Evolutionary conservation across 1,140 invertebrate species (phyloP).

Genomic region (Lepidurus couesii): DNA sequence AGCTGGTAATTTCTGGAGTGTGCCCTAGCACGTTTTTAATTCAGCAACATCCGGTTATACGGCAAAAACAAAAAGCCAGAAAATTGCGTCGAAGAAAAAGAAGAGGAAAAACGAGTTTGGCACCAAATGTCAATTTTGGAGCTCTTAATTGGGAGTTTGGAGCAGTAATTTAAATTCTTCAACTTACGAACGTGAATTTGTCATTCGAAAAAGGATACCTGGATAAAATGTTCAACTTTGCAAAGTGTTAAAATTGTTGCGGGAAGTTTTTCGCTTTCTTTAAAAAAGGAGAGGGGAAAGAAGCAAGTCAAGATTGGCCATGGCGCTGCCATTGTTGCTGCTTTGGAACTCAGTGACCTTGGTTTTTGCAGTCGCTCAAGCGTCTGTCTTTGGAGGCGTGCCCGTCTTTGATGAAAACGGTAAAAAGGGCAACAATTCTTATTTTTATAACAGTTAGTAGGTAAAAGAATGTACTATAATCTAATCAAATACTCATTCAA

Average conservation of each 20-base stretch:
- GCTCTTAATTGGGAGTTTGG: conserved; percentile 2
- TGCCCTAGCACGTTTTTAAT: too few species aligned
- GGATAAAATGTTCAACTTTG: not conserved
- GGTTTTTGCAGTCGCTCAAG: not conserved
- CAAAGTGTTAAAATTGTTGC: not conserved
- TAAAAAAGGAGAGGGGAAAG: too few species aligned
- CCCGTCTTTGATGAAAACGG: conserved; percentile 34
- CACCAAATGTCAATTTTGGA: not conserved
- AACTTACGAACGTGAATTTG: not conserved
- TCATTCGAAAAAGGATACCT: not conserved
- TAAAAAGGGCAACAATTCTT: not conserved
- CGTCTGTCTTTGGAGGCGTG: conserved; percentile 31
- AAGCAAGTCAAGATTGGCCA: not conserved
- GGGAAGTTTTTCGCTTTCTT: too few species aligned
- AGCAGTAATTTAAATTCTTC: not conserved
- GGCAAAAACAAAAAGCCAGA: not conserved
- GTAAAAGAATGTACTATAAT: too few species aligned
- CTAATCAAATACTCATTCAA: too few species aligned
- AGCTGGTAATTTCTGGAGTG: too few species aligned
- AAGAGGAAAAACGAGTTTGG: not conserved
- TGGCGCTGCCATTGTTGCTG: not conserved
- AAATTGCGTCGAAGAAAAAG: not conserved
- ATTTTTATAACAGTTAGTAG: too few species aligned
- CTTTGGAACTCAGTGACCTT: not conserved
- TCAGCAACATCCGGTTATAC: too few species aligned